Evolutionary conservation across 2,113 vertebrate species (phyloP), one percentile per base, ranked within the genome.

Genomic region (Perca schrenkii): DNA sequence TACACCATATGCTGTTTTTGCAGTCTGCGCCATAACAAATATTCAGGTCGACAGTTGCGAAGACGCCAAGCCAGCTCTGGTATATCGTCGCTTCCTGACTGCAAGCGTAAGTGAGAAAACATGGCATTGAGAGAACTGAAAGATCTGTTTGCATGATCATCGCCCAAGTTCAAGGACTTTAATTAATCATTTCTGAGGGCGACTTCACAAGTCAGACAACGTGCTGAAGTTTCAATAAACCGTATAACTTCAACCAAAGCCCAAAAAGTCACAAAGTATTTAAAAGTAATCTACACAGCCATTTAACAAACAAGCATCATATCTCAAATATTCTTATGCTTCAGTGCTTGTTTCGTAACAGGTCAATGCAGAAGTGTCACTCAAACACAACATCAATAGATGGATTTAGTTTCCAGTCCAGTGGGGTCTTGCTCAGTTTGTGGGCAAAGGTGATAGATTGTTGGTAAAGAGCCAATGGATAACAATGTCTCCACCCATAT

Each of bases 1-100:
- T 88, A 56, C 79, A 79, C 93, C 95, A 94, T 95, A 95, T 96
- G 95, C 79, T 89, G 90, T 89, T 95, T 90, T 79, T 89, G 87
- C 86, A 88, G 85, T 85, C 84, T 82, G 91, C 70, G 64, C 86
- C 84, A 87, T 82, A 92, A 94, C 92, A 92, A 89, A 94, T 93
- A 95, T 93, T 87, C 84, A 87, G 86, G 79, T 84, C 75, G 93
- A 95, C 94, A 94, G 92, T 93, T 86, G 88, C 77, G 89, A 92
- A 90, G 87, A 90, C 84, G 86, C 86, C 72, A 54, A 91, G 92
- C 92, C 94, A 94, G 89, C 83, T 89, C 91, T 80, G 64, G 83
- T 86, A 86, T 80, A 88, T 89, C 61, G 69, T 79, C 75, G 62
- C 89, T 84, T 92, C 78, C 82, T 90, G 77, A n/a, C 75, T 84